Evolutionary conservation across 2,113 vertebrate species (phyloP).

Genomic region (Peromyscus polionotus): DNA sequence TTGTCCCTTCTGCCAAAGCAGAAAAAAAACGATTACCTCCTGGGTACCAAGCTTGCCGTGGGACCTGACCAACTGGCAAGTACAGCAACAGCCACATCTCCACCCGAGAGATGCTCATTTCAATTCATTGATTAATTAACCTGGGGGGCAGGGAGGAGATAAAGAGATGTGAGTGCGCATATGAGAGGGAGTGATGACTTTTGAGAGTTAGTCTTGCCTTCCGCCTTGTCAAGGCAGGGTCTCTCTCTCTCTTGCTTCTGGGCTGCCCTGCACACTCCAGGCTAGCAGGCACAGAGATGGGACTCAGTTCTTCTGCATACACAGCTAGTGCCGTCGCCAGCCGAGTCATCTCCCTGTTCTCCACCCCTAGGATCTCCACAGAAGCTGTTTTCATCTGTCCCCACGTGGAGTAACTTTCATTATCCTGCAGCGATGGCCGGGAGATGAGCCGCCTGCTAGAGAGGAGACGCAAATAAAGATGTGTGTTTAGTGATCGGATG

Average conservation of each 20-base stretch:
- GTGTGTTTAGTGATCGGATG: neutral
- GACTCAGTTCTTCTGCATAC: neutral
- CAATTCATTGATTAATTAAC: neutral
- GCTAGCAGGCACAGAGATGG: neutral
- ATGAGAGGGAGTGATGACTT: neutral
- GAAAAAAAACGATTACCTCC: neutral
- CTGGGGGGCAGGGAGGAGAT: neutral
- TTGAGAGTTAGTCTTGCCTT: neutral
- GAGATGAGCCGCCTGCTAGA: neutral
- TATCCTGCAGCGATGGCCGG: neutral
- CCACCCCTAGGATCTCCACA: neutral
- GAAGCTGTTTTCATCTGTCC: neutral
- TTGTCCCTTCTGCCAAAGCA: slow-evolving; percentile 19
- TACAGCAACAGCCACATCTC: neutral
- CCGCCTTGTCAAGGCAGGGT: neutral
- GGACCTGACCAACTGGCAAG: neutral
- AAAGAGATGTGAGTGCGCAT: neutral
- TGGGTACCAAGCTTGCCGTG: neutral
- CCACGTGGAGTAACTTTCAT: neutral
- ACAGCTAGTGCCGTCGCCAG: neutral
- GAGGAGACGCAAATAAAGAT: neutral
- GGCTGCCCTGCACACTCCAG: neutral
- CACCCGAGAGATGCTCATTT: neutral
- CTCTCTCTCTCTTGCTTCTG: neutral
- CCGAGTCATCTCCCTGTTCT: neutral